A percentile compares a stretch with the other conserved stretches of the same genome.
phyloP scores from a whole-genome alignment of 2,113 vertebrate species.

The Perca schrenkii region DNA sequence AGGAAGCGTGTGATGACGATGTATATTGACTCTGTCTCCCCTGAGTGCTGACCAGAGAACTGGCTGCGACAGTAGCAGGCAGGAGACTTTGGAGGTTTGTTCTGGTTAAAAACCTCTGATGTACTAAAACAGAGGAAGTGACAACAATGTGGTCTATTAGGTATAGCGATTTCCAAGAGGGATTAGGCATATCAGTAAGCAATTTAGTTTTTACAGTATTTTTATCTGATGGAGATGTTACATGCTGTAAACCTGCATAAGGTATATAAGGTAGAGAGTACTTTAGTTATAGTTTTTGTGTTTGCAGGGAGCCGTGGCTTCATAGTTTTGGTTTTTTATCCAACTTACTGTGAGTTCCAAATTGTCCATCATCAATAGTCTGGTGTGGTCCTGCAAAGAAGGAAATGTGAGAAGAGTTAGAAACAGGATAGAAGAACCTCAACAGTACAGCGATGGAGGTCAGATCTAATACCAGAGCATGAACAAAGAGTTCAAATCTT shows the following conservation, averaged over 20 bases:
- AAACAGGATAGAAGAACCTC: not conserved
- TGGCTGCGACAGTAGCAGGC: not conserved
- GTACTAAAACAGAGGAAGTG: constrained; percentile 14
- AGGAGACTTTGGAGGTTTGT: not conserved
- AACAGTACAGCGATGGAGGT: not conserved
- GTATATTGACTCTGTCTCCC: not conserved
- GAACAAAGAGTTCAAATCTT: not conserved
- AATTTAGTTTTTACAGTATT: not conserved
- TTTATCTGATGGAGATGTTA: not conserved
- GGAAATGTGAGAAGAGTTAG: constrained; percentile 52
- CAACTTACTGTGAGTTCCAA: constrained; percentile 94
- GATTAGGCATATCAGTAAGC: not conserved
- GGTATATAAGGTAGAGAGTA: not conserved
- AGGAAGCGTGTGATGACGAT: constrained; percentile 11
- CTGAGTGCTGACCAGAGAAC: constrained; percentile 29
- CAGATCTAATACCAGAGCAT: constrained; percentile 47
- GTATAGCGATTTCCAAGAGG: not conserved
- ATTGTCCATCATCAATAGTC: constrained; percentile 89
- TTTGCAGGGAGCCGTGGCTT: not conserved
- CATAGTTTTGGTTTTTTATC: not conserved
- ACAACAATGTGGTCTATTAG: not conserved
- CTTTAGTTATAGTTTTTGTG: not conserved
- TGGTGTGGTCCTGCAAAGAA: constrained; percentile 86
- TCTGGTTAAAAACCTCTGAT: not conserved
- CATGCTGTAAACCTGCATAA: not conserved